Percentiles rank a stretch among this genome's conserved stretches.
Evolutionary conservation across 2,797 vertebrate species (phyloP).

Genomic region (Syngnathus acus): DNA sequence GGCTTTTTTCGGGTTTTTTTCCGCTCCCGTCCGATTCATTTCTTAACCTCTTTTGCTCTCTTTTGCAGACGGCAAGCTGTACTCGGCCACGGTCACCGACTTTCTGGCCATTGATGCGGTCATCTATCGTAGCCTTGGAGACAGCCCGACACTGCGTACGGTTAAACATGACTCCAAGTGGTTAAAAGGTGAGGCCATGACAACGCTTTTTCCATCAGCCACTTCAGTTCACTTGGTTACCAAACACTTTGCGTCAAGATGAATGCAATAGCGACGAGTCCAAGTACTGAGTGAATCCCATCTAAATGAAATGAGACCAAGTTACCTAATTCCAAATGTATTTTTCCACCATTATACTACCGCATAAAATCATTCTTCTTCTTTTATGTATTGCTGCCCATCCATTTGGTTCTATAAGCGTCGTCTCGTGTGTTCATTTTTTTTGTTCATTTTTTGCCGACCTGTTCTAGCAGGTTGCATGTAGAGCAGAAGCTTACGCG

Average conservation of each 20-base stretch:
- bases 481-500: constrained; percentile 50
- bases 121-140: constrained; percentile 97
- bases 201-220: not conserved
- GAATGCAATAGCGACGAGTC: no score
- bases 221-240: not conserved
- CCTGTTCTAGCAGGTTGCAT: constrained; percentile 29
- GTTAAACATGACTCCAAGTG: constrained; percentile 99
- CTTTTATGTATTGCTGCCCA: constrained; percentile 14
- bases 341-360: no score
- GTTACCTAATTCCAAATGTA: no score
- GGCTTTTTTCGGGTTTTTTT: constrained; percentile 9
- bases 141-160: constrained; percentile 93
- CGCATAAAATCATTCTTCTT: not conserved
- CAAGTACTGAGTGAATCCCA: no score
- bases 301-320: no score
- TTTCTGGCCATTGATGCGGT: constrained; percentile 97
- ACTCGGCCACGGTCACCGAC: constrained; percentile 98
- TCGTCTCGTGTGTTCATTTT: constrained; percentile 42
- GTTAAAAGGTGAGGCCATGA: constrained; percentile 85
- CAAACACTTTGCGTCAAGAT: not conserved
- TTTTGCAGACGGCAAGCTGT: constrained; percentile 88
- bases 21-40: constrained; percentile 25
- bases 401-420: constrained; percentile 24
- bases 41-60: constrained; percentile 13
- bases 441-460: constrained; percentile 35